Evolutionary conservation across 2,888 invertebrate species (phyloP).

Genomic region (Villa cingulata): DNA sequence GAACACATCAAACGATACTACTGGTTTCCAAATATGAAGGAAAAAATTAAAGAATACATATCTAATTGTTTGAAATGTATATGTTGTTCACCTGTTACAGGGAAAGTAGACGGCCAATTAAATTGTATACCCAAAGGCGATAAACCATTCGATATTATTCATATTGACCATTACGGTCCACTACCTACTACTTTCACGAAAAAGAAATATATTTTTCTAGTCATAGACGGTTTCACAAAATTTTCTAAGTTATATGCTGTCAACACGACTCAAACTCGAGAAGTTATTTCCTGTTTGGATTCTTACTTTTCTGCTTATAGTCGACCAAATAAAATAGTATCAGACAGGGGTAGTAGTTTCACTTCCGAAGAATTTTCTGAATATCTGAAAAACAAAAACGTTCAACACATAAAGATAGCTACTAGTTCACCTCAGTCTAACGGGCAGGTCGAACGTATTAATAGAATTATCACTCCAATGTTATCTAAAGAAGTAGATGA

Average conservation of each 20-base stretch:
- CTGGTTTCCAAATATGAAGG: conserved; percentile 26
- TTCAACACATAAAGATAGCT: neutral
- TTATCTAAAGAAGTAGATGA: neutral
- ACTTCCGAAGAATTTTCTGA: neutral
- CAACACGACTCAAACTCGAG: neutral
- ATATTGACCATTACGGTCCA: neutral
- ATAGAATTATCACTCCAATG: neutral
- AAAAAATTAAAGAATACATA: too few relatives aligned
- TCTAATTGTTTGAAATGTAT: conserved; percentile 8
- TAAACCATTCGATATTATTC: conserved; percentile 14
- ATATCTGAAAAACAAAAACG: neutral
- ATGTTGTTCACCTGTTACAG: conserved; percentile 6
- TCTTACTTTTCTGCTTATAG: neutral
- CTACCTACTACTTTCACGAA: neutral
- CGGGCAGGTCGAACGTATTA: conserved; percentile 1
- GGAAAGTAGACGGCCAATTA: conserved; percentile 17
- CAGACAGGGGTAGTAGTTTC: neutral
- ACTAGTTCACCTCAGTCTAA: neutral
- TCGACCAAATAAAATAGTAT: neutral
- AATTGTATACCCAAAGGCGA: conserved; percentile 19
- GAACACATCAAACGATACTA: conserved; percentile 15
- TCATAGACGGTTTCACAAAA: neutral
- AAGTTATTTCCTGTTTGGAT: neutral
- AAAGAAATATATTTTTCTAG: conserved; percentile 1
- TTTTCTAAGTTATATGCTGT: conserved; percentile 1